phyloP scores from a whole-genome alignment of 2,797 vertebrate species.

The Muraenolepis orangiensis region DNA sequence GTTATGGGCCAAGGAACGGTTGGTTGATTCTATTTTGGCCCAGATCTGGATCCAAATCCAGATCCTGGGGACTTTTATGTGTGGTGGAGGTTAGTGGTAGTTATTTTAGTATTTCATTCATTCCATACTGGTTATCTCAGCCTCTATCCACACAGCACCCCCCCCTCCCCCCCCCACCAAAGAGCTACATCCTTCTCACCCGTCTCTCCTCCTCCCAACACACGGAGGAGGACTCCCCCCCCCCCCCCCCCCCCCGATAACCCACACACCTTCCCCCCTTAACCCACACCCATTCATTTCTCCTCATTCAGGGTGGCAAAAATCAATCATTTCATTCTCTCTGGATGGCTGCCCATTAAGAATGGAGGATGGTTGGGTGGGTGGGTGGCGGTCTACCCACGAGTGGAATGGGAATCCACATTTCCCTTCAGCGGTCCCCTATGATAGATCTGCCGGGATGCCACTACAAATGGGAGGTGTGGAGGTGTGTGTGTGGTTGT shows the following conservation, averaged over 20 bases:
- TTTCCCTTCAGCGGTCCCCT: conserved; percentile 69
- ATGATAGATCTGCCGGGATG: conserved; percentile 72
- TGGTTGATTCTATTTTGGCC: too few relatives aligned
- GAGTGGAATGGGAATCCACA: conserved; percentile 77
- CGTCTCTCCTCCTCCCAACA: conserved; percentile 28
- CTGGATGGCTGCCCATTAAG: conserved; percentile 75
- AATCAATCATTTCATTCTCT: conserved; percentile 81
- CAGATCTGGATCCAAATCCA: too few relatives aligned
- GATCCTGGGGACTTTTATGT: too few relatives aligned
- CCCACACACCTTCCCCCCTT: conserved; percentile 51
- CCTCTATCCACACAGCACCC: conserved; percentile 61
- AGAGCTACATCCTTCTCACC: background rate
- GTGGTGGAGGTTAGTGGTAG: too few relatives aligned
- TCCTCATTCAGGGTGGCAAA: conserved; percentile 75
- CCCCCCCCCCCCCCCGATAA: conserved; percentile 30
- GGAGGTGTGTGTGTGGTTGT: conserved; percentile 45
- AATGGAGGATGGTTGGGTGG: conserved; percentile 41
- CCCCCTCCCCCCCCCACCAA: too few relatives aligned
- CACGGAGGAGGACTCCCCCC: conserved; percentile 15
- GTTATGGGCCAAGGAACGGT: too few relatives aligned
- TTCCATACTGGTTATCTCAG: conserved; percentile 60
- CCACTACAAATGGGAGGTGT: conserved; percentile 62
- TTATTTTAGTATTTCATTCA: conserved; percentile 37
- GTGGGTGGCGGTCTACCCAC: conserved; percentile 45
- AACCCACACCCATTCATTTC: conserved; percentile 66